Percentiles rank a stretch among this genome's conserved stretches.
These are phyloP conservation scores for Tuberolachnus salignus DNA, from an alignment of 2,888 invertebrate genomes.

Conservation along the genomic window DNA sequence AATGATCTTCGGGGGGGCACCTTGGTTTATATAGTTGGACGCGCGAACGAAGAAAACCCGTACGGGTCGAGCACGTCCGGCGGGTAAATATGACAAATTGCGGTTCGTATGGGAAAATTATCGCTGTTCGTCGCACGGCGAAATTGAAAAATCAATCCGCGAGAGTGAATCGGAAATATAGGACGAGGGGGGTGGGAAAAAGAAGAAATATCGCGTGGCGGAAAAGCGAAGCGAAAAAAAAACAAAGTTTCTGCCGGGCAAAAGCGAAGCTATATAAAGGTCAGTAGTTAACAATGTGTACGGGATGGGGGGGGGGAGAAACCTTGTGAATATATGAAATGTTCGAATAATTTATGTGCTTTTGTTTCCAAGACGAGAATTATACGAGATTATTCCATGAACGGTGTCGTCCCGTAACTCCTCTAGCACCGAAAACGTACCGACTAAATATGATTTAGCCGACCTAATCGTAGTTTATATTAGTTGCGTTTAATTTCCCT, in stretches of 20 bases:
- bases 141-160: constrained; percentile 39
- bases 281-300: constrained; percentile 22
- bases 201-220: neutral
- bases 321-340: constrained; percentile 29
- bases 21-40: constrained; percentile 12
- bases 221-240: neutral
- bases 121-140: neutral
- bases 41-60: neutral
- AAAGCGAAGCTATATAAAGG: neutral
- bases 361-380: constrained; percentile 29
- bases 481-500: too few species aligned
- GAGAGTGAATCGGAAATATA: neutral
- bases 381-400: neutral
- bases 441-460: too few species aligned
- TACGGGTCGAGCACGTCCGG: constrained; percentile 27
- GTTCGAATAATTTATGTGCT: constrained; percentile 28
- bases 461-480: too few species aligned
- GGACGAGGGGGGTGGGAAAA: too few species aligned
- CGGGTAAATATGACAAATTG: constrained; percentile 29
- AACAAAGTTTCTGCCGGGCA: constrained; percentile 20
- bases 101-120: constrained; percentile 23
- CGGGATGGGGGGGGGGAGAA: too few species aligned
- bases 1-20: too few species aligned
- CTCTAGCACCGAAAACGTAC: too few species aligned
- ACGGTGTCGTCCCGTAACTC: neutral